Percentiles rank a stretch among this genome's conserved stretches.
These are phyloP conservation scores for Nothobranchius kuhntae DNA, from an alignment of 2,113 vertebrate genomes.

Conservation along the genomic window DNA sequence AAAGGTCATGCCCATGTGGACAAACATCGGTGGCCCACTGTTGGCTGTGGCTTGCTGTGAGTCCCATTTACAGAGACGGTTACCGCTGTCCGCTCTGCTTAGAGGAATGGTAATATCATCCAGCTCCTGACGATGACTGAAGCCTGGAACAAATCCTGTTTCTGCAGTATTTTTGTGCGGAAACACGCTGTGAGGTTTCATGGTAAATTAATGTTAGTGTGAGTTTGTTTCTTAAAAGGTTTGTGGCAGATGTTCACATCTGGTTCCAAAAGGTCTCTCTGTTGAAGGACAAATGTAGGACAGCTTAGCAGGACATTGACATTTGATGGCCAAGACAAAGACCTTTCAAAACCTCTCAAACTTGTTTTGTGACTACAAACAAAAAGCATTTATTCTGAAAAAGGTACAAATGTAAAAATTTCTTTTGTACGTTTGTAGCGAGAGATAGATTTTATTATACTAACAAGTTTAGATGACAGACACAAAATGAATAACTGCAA, in stretches of 20 bases:
- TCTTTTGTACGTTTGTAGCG: no score
- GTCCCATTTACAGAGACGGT: slow-evolving; percentile 57
- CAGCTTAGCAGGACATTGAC: slow-evolving; percentile 2
- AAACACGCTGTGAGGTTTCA: slow-evolving; percentile 59
- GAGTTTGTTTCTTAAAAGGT: slow-evolving; percentile 8
- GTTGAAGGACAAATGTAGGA: slow-evolving; percentile 15
- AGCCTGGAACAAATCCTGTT: slow-evolving; percentile 4
- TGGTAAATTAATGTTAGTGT: slow-evolving; percentile 47
- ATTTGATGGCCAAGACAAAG: not conserved
- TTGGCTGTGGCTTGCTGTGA: slow-evolving; percentile 59
- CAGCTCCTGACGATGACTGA: slow-evolving; percentile 23
- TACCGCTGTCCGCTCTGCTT: slow-evolving; percentile 66
- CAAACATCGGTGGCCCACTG: slow-evolving; percentile 73
- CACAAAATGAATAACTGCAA: no score
- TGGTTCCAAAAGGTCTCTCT: slow-evolving; percentile 34
- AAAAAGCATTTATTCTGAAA: no score
- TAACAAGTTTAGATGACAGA: no score
- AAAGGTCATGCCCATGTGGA: slow-evolving; percentile 69
- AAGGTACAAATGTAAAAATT: no score
- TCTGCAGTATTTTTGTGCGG: slow-evolving; percentile 6
- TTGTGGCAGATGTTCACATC: slow-evolving; percentile 41
- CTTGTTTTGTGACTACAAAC: no score
- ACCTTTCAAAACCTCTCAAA: not conserved
- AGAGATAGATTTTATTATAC: no score
- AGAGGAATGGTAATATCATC: slow-evolving; percentile 36